Conservation (phyloP, 2,888 invertebrate species). For the Ichneumoninae sp. region DNA sequence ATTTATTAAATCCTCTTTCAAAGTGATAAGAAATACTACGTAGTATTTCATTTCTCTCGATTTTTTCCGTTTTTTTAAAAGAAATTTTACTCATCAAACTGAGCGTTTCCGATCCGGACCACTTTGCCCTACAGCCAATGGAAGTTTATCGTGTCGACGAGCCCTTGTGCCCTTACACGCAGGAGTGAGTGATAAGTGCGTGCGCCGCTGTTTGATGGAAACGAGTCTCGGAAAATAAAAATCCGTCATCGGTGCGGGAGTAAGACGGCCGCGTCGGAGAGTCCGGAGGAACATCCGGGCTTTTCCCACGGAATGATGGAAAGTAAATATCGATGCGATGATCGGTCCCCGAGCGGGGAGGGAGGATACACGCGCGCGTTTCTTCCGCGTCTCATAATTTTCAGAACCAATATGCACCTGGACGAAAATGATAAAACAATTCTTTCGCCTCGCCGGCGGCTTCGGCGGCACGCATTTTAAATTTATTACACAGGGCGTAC, state of each 20-base stretch:
- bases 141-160: background rate
- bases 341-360: constrained; percentile 58
- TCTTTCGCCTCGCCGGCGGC: constrained; percentile 30
- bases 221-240: constrained; percentile 72
- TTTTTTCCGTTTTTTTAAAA: too few relatives aligned
- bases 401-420: constrained; percentile 49
- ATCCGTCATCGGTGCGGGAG: constrained; percentile 72
- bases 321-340: constrained; percentile 79
- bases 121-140: background rate
- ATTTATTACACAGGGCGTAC: constrained; percentile 47
- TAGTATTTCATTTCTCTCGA: too few relatives aligned
- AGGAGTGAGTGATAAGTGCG: constrained; percentile 4
- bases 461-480: constrained; percentile 40
- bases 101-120: background rate
- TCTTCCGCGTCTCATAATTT: constrained; percentile 67
- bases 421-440: constrained; percentile 49
- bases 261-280: constrained; percentile 68
- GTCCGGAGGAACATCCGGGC: constrained; percentile 69
- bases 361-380: constrained; percentile 42
- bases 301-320: constrained; percentile 79
- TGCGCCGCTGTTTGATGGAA: constrained; percentile 68
- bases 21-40: too few relatives aligned
- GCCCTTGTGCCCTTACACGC: background rate
- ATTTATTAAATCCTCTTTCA: too few relatives aligned
- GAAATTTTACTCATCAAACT: background rate